These are phyloP conservation scores for Phocides pigmalion DNA, from an alignment of 1,140 invertebrate species.

Conservation along the genomic window DNA sequence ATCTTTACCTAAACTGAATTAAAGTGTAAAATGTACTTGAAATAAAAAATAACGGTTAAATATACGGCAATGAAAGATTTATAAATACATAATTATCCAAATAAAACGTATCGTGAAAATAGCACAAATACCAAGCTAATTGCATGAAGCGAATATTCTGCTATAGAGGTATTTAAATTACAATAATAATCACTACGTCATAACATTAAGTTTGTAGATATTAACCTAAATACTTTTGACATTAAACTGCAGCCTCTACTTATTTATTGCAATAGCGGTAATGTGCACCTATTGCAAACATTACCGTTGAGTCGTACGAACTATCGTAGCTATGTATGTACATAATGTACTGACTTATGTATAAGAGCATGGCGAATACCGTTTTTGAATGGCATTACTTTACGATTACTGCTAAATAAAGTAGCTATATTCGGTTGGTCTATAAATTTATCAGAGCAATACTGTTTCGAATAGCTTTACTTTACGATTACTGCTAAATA, in stretches of 20 bases:
- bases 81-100: too few relatives aligned
- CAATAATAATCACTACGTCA: constrained; percentile 25
- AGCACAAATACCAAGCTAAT: constrained; percentile 3
- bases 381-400: not conserved
- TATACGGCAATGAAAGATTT: too few relatives aligned
- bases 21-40: too few relatives aligned
- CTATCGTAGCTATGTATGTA: too few relatives aligned
- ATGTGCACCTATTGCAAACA: constrained; percentile 20
- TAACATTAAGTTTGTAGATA: constrained; percentile 18
- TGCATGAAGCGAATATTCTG: not conserved
- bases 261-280: constrained; percentile 32
- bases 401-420: not conserved
- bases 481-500: not conserved
- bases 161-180: not conserved
- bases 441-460: too few relatives aligned
- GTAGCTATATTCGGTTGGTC: too few relatives aligned
- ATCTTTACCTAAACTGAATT: too few relatives aligned
- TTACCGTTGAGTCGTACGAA: constrained; percentile 7
- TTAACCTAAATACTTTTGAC: constrained; percentile 32
- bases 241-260: constrained; percentile 26
- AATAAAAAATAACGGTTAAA: too few relatives aligned
- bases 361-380: not conserved
- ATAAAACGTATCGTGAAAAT: too few relatives aligned
- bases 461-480: not conserved
- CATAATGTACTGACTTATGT: too few relatives aligned